Conservation (phyloP, 37 sponge, comb jelly and placozoan species). For the Ianthella basta region DNA sequence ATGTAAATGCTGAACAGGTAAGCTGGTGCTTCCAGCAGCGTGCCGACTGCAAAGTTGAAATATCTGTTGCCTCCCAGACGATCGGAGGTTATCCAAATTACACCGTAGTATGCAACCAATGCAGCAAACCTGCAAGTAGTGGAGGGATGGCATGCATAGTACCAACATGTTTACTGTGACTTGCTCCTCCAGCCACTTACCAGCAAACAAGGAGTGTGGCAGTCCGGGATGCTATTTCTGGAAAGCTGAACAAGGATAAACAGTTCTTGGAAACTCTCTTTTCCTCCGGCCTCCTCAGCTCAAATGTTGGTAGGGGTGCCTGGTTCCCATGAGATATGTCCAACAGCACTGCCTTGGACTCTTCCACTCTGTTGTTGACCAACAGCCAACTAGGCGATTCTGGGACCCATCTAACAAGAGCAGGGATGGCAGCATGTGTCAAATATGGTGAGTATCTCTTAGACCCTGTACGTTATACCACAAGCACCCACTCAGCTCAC, state of each 20-base stretch:
- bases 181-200: background rate
- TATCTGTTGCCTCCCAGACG: slow-evolving; percentile 56
- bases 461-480: too few species aligned
- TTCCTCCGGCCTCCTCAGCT: background rate
- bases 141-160: background rate
- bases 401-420: slow-evolving; percentile 48
- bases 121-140: slow-evolving; percentile 45
- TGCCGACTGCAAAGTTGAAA: slow-evolving; percentile 47
- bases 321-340: slow-evolving; percentile 61
- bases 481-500: too few species aligned
- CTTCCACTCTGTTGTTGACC: slow-evolving; percentile 43
- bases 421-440: too few species aligned
- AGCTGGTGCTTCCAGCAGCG: slow-evolving; percentile 62
- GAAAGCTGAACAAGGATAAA: background rate
- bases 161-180: background rate
- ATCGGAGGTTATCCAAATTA: slow-evolving; percentile 49
- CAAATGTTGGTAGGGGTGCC: slow-evolving; percentile 25
- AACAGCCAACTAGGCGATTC: slow-evolving; percentile 84
- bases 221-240: background rate
- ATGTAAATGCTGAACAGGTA: slow-evolving; percentile 19
- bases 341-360: slow-evolving; percentile 47
- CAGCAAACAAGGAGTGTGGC: background rate
- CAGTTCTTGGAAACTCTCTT: background rate
- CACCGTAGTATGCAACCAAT: slow-evolving; percentile 57
- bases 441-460: too few species aligned